Evolutionary conservation across 2,113 vertebrate species (phyloP), one percentile per base, ranked within the genome.

Genomic region (Eulacestoma nigropectus): DNA sequence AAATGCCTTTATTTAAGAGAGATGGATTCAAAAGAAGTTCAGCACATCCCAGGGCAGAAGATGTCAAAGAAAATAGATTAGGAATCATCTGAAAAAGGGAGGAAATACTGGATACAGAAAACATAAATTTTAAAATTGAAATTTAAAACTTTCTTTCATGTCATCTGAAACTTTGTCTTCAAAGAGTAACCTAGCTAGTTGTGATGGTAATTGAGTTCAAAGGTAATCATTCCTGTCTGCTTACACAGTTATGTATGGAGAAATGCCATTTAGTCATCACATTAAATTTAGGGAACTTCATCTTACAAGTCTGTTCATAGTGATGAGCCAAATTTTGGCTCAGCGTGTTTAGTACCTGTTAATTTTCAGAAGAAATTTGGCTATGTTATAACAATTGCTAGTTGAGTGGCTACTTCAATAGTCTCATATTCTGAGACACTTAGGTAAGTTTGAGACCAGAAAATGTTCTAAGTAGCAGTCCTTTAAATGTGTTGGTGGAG

Each of bases 1-100:
- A 85, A 96, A 90, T 93, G 73, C 92, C 44, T 95, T 92, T 80
- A 77, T 87, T 88, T 92, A 59, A 87, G 59, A 72, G 57, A 60
- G 44, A 52, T 64, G 16, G 76, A 95, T 90, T 84, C 37, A 62
- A 47, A 86, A 80, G 26, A 62, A 75, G 35, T 81, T 84, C 80
- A 60, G 56, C 72, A 87, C 41, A 86, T 93, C 89, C 56, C 37
- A 74, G 37, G 14, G 15, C 42, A 56, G 47, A 74, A 83, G 25
- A 78, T 37, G 33, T 83, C 60, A 78, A 64, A 77, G 63, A 75
- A 94, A 88, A 93, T 25, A 78, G 42, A 77, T 29, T 16, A 90
- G 47, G 42, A 69, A 82, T 73, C 18, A 75, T 32, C 37, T 64
- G 56, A 70, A 75, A 90, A 75, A 19, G 32, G 27, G 23, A 68